A percentile compares a stretch with the other conserved stretches of the same genome.
Conservation (phyloP, 2,888 invertebrate genomes). For the Pocota personata region DNA sequence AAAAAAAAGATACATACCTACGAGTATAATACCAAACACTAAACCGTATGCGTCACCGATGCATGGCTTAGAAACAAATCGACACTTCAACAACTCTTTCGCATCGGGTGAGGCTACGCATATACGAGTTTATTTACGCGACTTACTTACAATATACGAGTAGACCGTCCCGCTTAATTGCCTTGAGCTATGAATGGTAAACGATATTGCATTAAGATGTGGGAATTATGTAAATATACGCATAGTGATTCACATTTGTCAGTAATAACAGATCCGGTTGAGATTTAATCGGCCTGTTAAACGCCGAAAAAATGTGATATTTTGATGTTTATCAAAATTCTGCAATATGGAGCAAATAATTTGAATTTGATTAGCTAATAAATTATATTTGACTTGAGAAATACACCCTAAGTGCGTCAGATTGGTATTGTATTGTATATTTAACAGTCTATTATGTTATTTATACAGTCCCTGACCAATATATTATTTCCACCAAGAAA, state of each 20-base stretch:
- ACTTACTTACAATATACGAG: conserved; percentile 11
- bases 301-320: not conserved
- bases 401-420: too few species aligned
- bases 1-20: conserved; percentile 13
- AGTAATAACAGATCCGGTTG: conserved; percentile 55
- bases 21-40: too few species aligned
- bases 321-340: not conserved
- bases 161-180: conserved; percentile 2
- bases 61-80: conserved; percentile 24
- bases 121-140: conserved; percentile 2
- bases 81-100: conserved; percentile 16
- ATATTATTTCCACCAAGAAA: too few species aligned
- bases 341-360: not conserved
- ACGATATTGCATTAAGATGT: conserved; percentile 39
- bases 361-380: too few species aligned
- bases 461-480: too few species aligned
- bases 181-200: not conserved
- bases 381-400: too few species aligned
- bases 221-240: conserved; percentile 60
- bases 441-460: too few species aligned
- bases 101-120: conserved; percentile 38
- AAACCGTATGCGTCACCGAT: not conserved
- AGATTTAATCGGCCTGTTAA: conserved; percentile 23
- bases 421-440: too few species aligned
- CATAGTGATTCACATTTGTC: conserved; percentile 52